Conservation (phyloP, 2,888 invertebrate genomes). For the Corbicula japonica region DNA sequence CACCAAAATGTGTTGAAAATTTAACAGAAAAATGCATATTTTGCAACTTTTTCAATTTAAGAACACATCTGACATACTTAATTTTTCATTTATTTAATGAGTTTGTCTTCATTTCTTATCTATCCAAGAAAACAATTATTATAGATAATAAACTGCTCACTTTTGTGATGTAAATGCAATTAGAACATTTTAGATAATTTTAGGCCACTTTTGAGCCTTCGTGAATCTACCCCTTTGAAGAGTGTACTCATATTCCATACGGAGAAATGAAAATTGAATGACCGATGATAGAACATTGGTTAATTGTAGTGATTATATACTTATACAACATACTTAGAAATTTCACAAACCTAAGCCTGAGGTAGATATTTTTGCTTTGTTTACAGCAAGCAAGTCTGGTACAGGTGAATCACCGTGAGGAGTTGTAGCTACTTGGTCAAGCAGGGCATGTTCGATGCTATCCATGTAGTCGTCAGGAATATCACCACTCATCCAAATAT, state of each 20-base stretch:
- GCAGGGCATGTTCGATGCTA: slow-evolving; percentile 37
- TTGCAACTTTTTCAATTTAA: too few relatives aligned
- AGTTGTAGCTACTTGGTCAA: slow-evolving; percentile 17
- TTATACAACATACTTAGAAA: not conserved
- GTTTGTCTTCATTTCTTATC: too few relatives aligned
- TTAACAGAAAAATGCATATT: too few relatives aligned
- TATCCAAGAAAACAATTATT: too few relatives aligned
- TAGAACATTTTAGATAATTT: too few relatives aligned
- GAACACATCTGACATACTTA: too few relatives aligned
- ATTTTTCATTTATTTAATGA: too few relatives aligned
- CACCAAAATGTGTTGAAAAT: too few relatives aligned
- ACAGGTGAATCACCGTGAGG: slow-evolving; percentile 27
- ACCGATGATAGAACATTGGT: not conserved
- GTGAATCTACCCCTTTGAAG: slow-evolving; percentile 1
- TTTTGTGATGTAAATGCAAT: too few relatives aligned
- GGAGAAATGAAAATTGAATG: not conserved
- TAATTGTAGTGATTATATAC: too few relatives aligned
- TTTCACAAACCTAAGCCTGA: slow-evolving; percentile 27
- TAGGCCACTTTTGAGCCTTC: not conserved
- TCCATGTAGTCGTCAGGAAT: slow-evolving; percentile 59
- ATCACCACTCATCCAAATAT: slow-evolving; percentile 64
- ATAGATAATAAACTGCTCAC: too few relatives aligned
- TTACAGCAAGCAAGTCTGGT: too few relatives aligned
- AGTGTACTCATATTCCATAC: not conserved
- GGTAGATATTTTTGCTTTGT: slow-evolving; percentile 19